Evolutionary conservation across 2,888 invertebrate species (phyloP), one percentile per base, ranked within the genome.

Genomic region (Cloeon dipterum): DNA sequence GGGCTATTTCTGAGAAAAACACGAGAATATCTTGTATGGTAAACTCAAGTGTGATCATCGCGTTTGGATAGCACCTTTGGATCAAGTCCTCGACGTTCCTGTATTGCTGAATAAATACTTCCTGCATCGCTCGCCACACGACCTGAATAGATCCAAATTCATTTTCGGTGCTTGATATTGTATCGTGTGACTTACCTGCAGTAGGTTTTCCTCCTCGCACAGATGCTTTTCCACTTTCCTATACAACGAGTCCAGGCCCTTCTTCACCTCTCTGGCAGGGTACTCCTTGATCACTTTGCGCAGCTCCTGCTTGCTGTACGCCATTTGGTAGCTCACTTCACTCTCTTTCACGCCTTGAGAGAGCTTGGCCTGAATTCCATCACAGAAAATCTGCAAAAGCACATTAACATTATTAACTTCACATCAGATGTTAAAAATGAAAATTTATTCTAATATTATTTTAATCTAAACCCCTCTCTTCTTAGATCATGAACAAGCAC

Each of bases 41-140:
- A 56, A 98, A 94, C 55, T 96, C 94, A 46, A 98, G 63, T 39
- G 74, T 69, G 44, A 96, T 81, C 63, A 85, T 86, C 33, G 93
- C 82, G 44, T 86, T 93, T 11, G 93, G 89, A 65, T 96, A 96
- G 60, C 94, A 96, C 46, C 86, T 74, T 49, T 82, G 82, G 51
- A 96, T 86, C 46, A 91, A 68, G 47, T 82, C 81, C 60, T 93
- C 88, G 47, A 94, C 73, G 48, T 78, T 72, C 56, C 83, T 86
- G 59, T 94, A 89, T 57, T 96, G 96, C 47, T 81, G 76, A 48
- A 98, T 82, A 59, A 98, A 96, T 64, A 96, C 94, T 56, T 94
- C 89, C 64, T 96, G 94, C 94, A 98, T 94, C 48, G 91, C 86
- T 53, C 89, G 73, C 98, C 98, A 98, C 40, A 98, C 96, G 36